phyloP scores from a whole-genome alignment of 2,113 vertebrate species.

The Myrmophylax atrothorax region DNA sequence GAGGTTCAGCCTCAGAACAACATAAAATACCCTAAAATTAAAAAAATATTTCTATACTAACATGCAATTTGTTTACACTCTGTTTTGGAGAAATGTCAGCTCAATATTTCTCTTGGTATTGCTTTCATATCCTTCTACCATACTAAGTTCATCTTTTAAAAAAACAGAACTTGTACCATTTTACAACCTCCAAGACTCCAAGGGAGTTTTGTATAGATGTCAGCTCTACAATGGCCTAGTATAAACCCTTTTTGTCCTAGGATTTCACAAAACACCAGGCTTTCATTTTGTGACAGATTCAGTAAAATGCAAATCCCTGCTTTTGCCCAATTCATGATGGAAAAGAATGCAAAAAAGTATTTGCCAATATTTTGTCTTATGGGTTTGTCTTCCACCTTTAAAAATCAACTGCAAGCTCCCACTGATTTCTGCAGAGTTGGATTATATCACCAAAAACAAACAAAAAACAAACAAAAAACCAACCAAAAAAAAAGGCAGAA shows the following conservation, averaged over 20 bases:
- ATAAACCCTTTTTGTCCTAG: neutral
- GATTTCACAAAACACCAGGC: neutral
- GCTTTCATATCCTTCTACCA: neutral
- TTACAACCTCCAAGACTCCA: neutral
- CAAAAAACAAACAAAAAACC: neutral
- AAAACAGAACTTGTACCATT: neutral
- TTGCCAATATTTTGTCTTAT: neutral
- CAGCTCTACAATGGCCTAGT: neutral
- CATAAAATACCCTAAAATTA: neutral
- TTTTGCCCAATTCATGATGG: neutral
- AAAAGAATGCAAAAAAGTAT: neutral
- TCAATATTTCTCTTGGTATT: neutral
- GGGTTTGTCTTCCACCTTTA: neutral
- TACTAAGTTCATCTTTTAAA: neutral
- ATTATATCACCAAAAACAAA: neutral
- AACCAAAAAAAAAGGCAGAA: neutral
- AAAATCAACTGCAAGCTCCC: neutral
- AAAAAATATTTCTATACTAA: neutral
- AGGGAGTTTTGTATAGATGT: neutral
- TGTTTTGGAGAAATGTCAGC: neutral
- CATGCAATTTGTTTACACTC: neutral
- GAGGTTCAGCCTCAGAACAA: neutral
- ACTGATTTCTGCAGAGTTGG: neutral
- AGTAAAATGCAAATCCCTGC: neutral
- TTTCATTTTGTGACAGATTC: neutral